Evolutionary conservation across 2,888 invertebrate species (phyloP).

Genomic region (Schrankia costaestrigalis): DNA sequence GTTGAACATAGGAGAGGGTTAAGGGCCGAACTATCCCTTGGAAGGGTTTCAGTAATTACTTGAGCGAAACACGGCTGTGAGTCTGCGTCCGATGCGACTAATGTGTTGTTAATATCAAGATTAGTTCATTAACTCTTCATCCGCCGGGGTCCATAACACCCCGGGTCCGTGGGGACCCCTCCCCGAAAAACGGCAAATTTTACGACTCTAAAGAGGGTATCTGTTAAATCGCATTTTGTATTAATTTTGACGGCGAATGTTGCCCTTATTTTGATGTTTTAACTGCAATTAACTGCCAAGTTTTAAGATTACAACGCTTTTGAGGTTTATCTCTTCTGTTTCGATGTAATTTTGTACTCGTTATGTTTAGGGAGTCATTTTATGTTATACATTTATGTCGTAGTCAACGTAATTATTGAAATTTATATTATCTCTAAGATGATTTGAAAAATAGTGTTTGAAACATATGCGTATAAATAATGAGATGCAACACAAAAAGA

Average conservation of each 20-base stretch:
- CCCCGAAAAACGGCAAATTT: conserved; percentile 54
- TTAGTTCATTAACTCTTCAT: conserved; percentile 80
- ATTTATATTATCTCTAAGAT: too few species aligned
- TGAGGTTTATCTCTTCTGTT: conserved; percentile 9
- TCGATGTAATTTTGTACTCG: conserved; percentile 25
- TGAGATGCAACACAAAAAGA: too few species aligned
- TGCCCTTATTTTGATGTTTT: conserved; percentile 58
- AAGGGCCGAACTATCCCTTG: conserved; percentile 42
- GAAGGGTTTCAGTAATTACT: conserved; percentile 52
- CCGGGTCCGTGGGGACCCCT: conserved; percentile 38
- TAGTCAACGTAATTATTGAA: too few species aligned
- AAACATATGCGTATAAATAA: too few species aligned
- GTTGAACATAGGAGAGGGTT: conserved; percentile 30
- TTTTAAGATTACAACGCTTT: conserved; percentile 27
- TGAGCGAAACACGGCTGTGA: conserved; percentile 51
- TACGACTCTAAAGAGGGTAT: conserved; percentile 59
- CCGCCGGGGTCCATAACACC: conserved; percentile 39
- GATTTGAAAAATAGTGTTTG: too few species aligned
- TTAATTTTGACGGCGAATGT: conserved; percentile 68
- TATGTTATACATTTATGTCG: too few species aligned
- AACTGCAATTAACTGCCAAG: conserved; percentile 41
- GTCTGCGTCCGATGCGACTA: conserved; percentile 76
- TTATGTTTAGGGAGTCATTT: conserved; percentile 24
- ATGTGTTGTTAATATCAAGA: conserved; percentile 80
- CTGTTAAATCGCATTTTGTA: conserved; percentile 63